These are phyloP conservation scores for Spheniscus mendiculus DNA, from an alignment of 2,113 vertebrate genomes.

Conservation along the genomic window DNA sequence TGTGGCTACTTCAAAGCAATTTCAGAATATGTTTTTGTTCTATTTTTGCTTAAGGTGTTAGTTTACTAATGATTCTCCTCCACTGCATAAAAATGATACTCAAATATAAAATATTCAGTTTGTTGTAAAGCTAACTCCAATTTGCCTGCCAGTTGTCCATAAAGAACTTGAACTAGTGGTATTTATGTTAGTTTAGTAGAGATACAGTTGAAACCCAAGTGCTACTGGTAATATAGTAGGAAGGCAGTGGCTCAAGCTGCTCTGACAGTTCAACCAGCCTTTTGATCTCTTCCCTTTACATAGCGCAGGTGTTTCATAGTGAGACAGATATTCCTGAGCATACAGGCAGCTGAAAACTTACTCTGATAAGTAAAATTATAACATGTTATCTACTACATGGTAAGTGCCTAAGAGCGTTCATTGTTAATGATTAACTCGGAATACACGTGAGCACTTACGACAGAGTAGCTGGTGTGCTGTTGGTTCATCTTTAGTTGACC, in stretches of 20 bases:
- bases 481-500: background rate
- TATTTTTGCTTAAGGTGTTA: background rate
- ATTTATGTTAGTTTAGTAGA: background rate
- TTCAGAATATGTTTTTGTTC: background rate
- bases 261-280: background rate
- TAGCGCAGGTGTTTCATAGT: accelerated
- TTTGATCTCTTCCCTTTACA: background rate
- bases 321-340: background rate
- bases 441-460: background rate
- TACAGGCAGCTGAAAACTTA: background rate
- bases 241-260: background rate
- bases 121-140: background rate
- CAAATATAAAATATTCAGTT: background rate
- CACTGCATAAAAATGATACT: background rate
- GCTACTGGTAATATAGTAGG: background rate
- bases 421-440: background rate
- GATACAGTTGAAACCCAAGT: background rate
- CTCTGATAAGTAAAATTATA: background rate
- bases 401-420: background rate
- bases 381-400: background rate
- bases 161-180: background rate
- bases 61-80: background rate
- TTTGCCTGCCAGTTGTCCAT: background rate
- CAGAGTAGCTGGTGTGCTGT: background rate
- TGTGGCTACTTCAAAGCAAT: background rate